A percentile compares a stretch with the other conserved stretches of the same genome.
Evolutionary conservation across 1,140 invertebrate genomes (phyloP).

Genomic region (Musca vetustissima): DNA sequence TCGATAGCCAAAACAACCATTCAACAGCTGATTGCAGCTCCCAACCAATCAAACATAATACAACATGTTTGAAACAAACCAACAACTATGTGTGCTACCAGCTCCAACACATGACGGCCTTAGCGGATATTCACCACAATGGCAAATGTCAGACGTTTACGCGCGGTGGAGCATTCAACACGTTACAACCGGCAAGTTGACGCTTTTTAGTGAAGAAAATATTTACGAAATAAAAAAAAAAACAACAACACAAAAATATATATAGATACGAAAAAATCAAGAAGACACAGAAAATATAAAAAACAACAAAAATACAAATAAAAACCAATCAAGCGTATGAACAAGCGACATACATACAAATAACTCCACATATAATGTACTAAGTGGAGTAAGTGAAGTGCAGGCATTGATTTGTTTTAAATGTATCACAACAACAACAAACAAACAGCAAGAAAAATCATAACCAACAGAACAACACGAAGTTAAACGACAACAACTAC

Average conservation of each 20-base stretch:
- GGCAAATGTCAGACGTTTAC: slow-evolving; percentile 17
- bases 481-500: too few species aligned
- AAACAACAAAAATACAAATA: neutral
- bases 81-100: neutral
- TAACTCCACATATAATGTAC: too few species aligned
- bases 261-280: too few species aligned
- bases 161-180: slow-evolving; percentile 14
- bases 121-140: slow-evolving; percentile 10
- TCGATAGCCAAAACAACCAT: neutral
- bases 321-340: too few species aligned
- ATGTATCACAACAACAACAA: too few species aligned
- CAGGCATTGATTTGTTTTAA: too few species aligned
- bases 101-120: neutral
- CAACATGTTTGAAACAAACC: slow-evolving; percentile 4
- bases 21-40: neutral
- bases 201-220: neutral
- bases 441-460: too few species aligned
- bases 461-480: too few species aligned
- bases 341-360: too few species aligned
- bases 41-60: slow-evolving; percentile 24
- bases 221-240: neutral
- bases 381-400: too few species aligned
- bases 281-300: slow-evolving; percentile 1
- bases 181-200: slow-evolving; percentile 21
- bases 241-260: neutral